phyloP scores from a whole-genome alignment of 64 coral and sea anemone genomes.

The Dendronephthya gigantea region DNA sequence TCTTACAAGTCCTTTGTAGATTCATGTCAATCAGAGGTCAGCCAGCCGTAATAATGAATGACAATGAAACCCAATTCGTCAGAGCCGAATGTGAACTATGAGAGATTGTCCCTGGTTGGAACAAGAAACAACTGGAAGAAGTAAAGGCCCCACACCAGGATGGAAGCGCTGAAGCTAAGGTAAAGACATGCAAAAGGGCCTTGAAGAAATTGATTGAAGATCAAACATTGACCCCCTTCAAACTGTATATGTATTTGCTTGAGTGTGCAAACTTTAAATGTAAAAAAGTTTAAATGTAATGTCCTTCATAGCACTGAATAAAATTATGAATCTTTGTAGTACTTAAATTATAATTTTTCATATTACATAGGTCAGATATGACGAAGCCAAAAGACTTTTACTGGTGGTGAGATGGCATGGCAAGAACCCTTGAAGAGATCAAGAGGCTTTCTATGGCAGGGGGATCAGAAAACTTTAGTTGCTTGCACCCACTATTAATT shows the following conservation, averaged over 20 bases:
- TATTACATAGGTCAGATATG: too few relatives aligned
- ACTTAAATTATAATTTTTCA: too few relatives aligned
- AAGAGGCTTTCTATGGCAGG: too few relatives aligned
- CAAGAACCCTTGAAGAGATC: too few relatives aligned
- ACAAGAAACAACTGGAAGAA: not conserved
- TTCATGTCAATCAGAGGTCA: constrained; percentile 31
- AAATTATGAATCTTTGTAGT: too few relatives aligned
- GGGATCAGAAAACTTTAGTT: too few relatives aligned
- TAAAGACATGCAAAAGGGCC: constrained; percentile 19
- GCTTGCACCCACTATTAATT: too few relatives aligned
- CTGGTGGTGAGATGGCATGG: too few relatives aligned
- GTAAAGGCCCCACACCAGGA: constrained; percentile 14
- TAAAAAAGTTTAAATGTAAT: too few relatives aligned
- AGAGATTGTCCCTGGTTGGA: constrained; percentile 14
- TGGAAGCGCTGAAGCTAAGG: constrained; percentile 14
- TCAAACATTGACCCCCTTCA: constrained; percentile 10
- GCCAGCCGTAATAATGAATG: constrained; percentile 23
- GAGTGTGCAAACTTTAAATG: constrained; percentile 20
- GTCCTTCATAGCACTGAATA: too few relatives aligned
- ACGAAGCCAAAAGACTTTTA: too few relatives aligned
- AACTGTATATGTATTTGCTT: constrained; percentile 28
- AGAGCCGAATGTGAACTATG: not conserved
- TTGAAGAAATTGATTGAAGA: constrained; percentile 18
- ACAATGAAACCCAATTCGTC: constrained; percentile 33
- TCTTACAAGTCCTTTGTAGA: constrained; percentile 30